Evolutionary conservation across 2,888 invertebrate genomes (phyloP).

Genomic region (Nephrocerus scutellatus): DNA sequence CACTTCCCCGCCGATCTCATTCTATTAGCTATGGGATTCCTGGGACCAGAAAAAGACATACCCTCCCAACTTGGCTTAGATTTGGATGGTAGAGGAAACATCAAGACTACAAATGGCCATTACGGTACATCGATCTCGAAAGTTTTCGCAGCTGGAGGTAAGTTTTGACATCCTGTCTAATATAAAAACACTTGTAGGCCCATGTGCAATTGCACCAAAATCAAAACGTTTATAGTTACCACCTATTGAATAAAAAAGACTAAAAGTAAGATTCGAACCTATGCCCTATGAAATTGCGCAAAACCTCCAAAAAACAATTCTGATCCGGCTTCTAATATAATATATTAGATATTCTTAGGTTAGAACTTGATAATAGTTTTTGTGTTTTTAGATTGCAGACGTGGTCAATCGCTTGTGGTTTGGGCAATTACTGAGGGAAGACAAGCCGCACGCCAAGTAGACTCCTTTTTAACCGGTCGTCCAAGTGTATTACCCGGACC

Average conservation of each 20-base stretch:
- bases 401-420: slow-evolving; percentile 97
- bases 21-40: slow-evolving; percentile 96
- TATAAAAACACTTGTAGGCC: background rate
- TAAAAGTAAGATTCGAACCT: background rate
- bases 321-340: too few relatives aligned
- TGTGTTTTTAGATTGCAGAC: slow-evolving; percentile 73
- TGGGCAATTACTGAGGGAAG: slow-evolving; percentile 98
- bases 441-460: slow-evolving; percentile 94
- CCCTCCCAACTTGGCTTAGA: slow-evolving; percentile 73
- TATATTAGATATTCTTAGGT: background rate
- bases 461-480: slow-evolving; percentile 68
- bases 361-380: slow-evolving; percentile 1
- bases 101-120: slow-evolving; percentile 68
- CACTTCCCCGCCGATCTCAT: slow-evolving; percentile 84
- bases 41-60: slow-evolving; percentile 88
- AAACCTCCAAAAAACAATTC: background rate
- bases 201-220: background rate
- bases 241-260: background rate
- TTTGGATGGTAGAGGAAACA: slow-evolving; percentile 87
- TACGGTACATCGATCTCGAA: slow-evolving; percentile 74
- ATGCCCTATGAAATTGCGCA: too few relatives aligned
- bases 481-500: slow-evolving; percentile 81
- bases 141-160: slow-evolving; percentile 95
- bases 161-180: slow-evolving; percentile 23
- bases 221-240: background rate